Conservation (phyloP, 2,888 invertebrate genomes). For the Alviniconcha strummeri region DNA sequence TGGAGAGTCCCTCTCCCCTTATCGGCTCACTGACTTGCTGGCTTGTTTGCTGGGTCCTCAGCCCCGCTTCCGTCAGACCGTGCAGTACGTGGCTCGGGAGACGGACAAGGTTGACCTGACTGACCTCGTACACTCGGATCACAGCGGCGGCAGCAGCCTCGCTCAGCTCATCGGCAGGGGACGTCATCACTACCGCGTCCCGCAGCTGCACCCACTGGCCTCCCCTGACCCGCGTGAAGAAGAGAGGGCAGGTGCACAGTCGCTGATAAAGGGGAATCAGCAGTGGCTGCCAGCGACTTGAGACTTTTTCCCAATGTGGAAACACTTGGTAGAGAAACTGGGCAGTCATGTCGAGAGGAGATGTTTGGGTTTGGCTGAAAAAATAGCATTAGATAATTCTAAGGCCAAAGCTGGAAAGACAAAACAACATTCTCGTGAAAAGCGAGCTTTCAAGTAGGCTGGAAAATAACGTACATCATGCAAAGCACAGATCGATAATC, state of each 20-base stretch:
- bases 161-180: slow-evolving; percentile 4
- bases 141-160: background rate
- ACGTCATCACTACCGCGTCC: slow-evolving; percentile 11
- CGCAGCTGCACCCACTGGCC: background rate
- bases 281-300: slow-evolving; percentile 11
- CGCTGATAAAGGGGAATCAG: slow-evolving; percentile 6
- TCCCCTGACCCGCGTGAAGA: slow-evolving; percentile 8
- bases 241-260: background rate
- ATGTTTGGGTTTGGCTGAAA: background rate
- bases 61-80: background rate
- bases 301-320: background rate
- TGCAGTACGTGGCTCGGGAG: background rate
- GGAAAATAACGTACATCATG: too few species aligned
- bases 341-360: background rate
- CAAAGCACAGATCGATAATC: too few species aligned
- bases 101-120: slow-evolving; percentile 6
- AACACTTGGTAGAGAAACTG: background rate
- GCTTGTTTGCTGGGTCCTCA: background rate
- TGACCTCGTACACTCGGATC: background rate
- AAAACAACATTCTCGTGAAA: too few species aligned
- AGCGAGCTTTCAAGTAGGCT: too few species aligned
- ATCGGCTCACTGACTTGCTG: background rate
- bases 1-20: background rate
- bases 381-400: too few species aligned
- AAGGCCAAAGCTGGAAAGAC: too few species aligned